Percentiles rank a stretch among this genome's conserved stretches.
Evolutionary conservation across 2,888 invertebrate species (phyloP).

Genomic region (Phortica okadai): DNA sequence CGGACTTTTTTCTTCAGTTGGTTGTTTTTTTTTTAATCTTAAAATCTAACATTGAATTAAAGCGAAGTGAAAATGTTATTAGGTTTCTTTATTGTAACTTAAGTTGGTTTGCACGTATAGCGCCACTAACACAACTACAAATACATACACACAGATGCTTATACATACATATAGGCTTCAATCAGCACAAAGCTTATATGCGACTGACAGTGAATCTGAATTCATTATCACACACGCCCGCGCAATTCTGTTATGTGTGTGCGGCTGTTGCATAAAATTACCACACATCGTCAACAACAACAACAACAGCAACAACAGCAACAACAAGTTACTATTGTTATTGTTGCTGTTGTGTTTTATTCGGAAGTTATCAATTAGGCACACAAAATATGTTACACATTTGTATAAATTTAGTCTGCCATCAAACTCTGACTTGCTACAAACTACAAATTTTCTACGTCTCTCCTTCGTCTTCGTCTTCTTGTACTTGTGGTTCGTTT

Average conservation of each 20-base stretch:
- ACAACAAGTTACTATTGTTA: background rate
- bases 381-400: constrained; percentile 64
- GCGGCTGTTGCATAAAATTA: no score
- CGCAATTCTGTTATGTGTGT: background rate
- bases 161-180: background rate
- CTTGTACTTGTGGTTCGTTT: no score
- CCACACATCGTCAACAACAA: background rate
- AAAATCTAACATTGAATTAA: background rate
- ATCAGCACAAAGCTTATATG: background rate
- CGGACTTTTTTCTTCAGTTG: no score
- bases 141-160: background rate
- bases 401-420: constrained; percentile 67
- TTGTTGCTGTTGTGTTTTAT: constrained; percentile 39
- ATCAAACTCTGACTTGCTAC: constrained; percentile 32
- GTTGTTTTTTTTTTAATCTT: background rate
- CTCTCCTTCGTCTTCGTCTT: no score
- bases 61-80: background rate
- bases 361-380: constrained; percentile 72
- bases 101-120: background rate
- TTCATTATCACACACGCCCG: constrained; percentile 68
- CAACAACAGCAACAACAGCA: background rate
- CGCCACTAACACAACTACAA: no score
- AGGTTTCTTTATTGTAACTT: background rate
- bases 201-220: constrained; percentile 69
- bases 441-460: constrained; percentile 30